Percentiles rank a stretch among this genome's conserved stretches.
These are phyloP conservation scores for Hormaphis cornu DNA, from an alignment of 1,140 invertebrate genomes.

Conservation along the genomic window DNA sequence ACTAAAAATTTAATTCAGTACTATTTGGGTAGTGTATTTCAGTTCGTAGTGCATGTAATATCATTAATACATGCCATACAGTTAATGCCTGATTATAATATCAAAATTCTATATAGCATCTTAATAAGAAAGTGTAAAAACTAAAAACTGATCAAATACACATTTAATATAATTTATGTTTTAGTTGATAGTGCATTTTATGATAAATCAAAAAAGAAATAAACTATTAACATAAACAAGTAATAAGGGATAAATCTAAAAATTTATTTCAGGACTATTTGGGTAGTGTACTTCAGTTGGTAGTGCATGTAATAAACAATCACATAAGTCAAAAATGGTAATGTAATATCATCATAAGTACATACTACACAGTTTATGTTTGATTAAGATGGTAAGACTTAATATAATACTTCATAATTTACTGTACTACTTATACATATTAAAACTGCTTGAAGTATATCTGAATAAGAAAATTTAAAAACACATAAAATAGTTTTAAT, in stretches of 20 bases:
- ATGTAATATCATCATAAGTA: not conserved
- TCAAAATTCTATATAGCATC: too few relatives aligned
- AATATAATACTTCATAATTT: too few relatives aligned
- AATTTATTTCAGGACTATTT: not conserved
- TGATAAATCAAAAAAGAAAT: not conserved
- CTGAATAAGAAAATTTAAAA: too few relatives aligned
- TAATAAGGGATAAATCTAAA: not conserved
- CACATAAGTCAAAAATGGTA: not conserved
- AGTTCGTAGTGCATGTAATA: constrained; percentile 15
- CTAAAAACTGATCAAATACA: not conserved
- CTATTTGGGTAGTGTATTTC: too few relatives aligned
- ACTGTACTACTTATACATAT: too few relatives aligned
- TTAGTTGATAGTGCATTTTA: constrained; percentile 16
- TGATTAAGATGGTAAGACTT: too few relatives aligned
- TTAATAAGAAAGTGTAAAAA: not conserved
- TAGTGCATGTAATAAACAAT: constrained; percentile 21
- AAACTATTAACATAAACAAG: not conserved
- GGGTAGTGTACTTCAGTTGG: not conserved
- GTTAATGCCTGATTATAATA: too few relatives aligned
- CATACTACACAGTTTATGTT: too few relatives aligned
- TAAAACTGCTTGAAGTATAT: too few relatives aligned
- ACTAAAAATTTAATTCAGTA: not conserved
- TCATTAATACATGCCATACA: too few relatives aligned
- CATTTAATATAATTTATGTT: not conserved
- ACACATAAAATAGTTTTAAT: too few relatives aligned